Conservation (phyloP, 2,888 invertebrate genomes). For the Fragum whitleyi region DNA sequence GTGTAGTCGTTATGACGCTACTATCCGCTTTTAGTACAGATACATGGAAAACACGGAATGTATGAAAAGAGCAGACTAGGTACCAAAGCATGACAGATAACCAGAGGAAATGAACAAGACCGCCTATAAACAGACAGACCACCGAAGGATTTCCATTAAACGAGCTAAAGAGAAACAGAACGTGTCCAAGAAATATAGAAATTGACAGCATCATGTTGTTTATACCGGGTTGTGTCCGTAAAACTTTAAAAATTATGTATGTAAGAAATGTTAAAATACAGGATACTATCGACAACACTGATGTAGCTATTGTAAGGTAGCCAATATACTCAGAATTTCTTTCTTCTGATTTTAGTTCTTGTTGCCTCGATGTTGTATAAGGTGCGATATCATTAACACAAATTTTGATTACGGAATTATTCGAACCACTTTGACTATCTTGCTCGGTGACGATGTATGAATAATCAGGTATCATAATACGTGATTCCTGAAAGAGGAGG, state of each 20-base stretch:
- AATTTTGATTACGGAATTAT: background rate
- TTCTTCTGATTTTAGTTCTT: background rate
- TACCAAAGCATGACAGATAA: conserved; percentile 9
- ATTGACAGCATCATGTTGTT: conserved; percentile 23
- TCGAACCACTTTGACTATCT: background rate
- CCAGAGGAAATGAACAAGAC: conserved; percentile 3
- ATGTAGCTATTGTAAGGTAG: background rate
- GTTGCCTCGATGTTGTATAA: background rate
- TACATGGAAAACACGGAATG: background rate
- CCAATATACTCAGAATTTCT: background rate
- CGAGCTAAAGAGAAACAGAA: background rate
- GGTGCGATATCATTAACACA: conserved; percentile 5
- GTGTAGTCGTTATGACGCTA: background rate
- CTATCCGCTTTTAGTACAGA: background rate
- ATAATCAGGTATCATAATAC: background rate
- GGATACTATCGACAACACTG: conserved; percentile 1
- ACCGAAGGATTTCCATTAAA: background rate
- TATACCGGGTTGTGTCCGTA: conserved; percentile 19
- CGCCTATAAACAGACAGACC: background rate
- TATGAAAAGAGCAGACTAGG: conserved; percentile 18
- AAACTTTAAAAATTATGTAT: background rate
- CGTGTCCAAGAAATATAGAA: background rate
- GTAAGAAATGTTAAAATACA: background rate
- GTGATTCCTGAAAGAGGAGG: background rate
- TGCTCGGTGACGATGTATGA: background rate